Conservation (phyloP, 2,113 vertebrate genomes). For the Cyphomyrus discorhynchus region DNA sequence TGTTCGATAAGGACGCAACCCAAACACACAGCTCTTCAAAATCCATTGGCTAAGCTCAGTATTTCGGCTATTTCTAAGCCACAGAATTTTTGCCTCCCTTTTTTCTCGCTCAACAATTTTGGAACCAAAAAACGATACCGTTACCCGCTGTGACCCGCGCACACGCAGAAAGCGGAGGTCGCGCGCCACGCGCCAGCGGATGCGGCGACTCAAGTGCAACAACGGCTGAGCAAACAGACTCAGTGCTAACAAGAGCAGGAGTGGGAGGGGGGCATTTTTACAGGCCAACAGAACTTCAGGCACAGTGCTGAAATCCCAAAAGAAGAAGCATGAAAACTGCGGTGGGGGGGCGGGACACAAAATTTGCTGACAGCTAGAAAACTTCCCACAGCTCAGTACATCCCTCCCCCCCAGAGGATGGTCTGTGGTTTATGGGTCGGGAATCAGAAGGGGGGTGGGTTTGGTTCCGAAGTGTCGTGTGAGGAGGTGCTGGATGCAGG, state of each 20-base stretch:
- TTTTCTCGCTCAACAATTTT: background rate
- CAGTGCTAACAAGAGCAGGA: background rate
- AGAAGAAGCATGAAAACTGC: background rate
- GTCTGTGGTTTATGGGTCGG: background rate
- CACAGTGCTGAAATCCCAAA: background rate
- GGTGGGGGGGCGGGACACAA: background rate
- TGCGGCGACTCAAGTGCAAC: background rate
- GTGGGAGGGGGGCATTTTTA: background rate
- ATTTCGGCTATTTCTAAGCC: background rate
- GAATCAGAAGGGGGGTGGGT: background rate
- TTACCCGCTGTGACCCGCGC: background rate
- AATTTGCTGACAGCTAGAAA: slow-evolving; percentile 5
- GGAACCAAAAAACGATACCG: background rate
- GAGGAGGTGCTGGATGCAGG: background rate
- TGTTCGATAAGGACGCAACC: background rate
- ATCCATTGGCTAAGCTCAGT: background rate
- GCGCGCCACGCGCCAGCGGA: background rate
- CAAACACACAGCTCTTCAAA: background rate
- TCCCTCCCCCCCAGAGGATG: background rate
- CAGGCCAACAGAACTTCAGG: background rate
- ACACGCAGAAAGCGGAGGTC: background rate
- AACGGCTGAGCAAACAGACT: background rate
- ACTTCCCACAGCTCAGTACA: background rate
- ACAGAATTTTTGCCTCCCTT: background rate
- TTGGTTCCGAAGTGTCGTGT: background rate